Base-by-base conservation (phyloP, 2,888 invertebrate genomes). In the Sinhomidia bicolor region DNA sequence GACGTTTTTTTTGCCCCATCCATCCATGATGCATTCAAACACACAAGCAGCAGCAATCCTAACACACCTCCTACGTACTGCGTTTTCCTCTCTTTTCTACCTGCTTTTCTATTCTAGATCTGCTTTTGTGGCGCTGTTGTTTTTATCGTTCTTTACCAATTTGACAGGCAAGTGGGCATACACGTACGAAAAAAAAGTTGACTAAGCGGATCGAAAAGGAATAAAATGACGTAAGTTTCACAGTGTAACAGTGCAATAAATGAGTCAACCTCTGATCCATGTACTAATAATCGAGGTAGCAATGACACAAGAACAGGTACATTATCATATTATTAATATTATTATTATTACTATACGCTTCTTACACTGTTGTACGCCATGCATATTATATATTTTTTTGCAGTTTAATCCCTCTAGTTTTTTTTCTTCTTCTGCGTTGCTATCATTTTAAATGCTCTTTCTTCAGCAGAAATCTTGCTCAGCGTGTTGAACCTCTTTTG, bases 151-250 rank as follows among this genome's bases (percentile, higher is more conserved):
- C 51, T 74, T 74, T 78, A 29, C 57, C 78, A 78, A 17, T 54
- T 78, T 54, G 54, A 36, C 57, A 29, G 47, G 12, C 23, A 23
- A 51, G 54, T 71, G 71, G 71, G 47, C 47, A 14, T 68, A 74
- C 20, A 9, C 20, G 17, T 41, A 26, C n/a, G 47, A 20, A 23
- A 12, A 17, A 20, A n/a, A n/a, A n/a, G 62, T 81, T 62, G 54
- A 54, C 23, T 65, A 47, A 41, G n/a, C 4, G 57, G 14, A 41
- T 47, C 20, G 6, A 51, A 51, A 54, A 78, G 54, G 54, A 44
- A 68, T 47, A 68, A 65, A 51, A 44, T 81, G 81, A 81, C 81
- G 81, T 65, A 81, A 65, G 81, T 81, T 65, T 60, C 14, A 68
- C 47, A 60, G 47, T 62, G 44, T 65, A 62, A 14, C 81, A 78